Base-by-base conservation (phyloP, 1,140 invertebrate genomes). In the Melanaphis sacchari region DNA sequence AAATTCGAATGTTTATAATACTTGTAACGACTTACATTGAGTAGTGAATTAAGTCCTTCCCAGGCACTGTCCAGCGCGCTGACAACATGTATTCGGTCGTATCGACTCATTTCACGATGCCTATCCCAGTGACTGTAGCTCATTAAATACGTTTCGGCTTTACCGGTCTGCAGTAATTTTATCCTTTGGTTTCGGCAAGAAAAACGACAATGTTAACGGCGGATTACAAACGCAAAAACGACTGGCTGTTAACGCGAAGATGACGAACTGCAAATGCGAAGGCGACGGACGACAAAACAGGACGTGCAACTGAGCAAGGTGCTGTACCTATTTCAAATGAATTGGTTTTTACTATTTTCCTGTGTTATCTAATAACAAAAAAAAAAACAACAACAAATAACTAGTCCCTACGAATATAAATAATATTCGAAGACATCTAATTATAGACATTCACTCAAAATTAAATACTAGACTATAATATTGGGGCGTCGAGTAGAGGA, bases 1-100 rank as follows among this genome's bases (percentile, higher is more conserved):
- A n/a, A 6, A 18, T 76, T n/a, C 26, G 31, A 31, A 66, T 31
- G 9, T 59, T 59, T 31, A 8, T n/a, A 3, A 31, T 54, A 59
- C n/a, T n/a, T 15, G 2, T 46, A 18, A n/a, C 31, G 43, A 91
- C 90, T 91, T 41, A 91, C 90, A 40, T 76, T 76, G 1, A 91
- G 54, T 5, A 91, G 38, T 9, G 52, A 59, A 41, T 91, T 91
- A 2, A 91, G 59, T 59, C 40, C 59, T 91, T 91, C 59, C 90
- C 90, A 66, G 5, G 38, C 54, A 15, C 38, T 91, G 38, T 91
- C 90, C 54, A 66, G 21, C 38, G 90, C 54, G 31, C 40, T 91
- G 38, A 76, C 40, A 36, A 91, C 90, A 22, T 40, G 40, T 3
- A 43, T 31, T 31, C 26, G 90, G n/a, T 31, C 40, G 26, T 21